Evolutionary conservation across 2,888 invertebrate species (phyloP), one percentile per base, ranked within the genome.

Genomic region (Zaprionus bogoriensis): DNA sequence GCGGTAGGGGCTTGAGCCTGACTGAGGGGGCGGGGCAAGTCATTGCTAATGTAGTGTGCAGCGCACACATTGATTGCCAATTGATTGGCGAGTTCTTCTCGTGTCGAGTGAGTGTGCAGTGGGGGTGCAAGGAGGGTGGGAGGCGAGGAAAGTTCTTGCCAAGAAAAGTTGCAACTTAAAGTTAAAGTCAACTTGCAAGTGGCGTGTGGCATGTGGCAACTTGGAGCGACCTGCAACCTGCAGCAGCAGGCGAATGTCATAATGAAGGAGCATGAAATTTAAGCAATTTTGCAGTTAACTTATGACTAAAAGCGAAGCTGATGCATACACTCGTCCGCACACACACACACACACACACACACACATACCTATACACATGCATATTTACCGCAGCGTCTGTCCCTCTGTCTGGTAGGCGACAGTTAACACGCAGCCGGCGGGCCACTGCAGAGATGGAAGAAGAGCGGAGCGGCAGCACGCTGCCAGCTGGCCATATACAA

Each of bases 1-100:
- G 20, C 19, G 3, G 12, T 4, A 38, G 22, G 1, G 12, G 4
- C 32, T n/a, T n/a, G n/a, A n/a, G n/a, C n/a, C n/a, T n/a, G n/a
- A n/a, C n/a, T n/a, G 45, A 14, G 4, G 19, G 9, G 27, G 5
- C 2, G 20, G n/a, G 20, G 14, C 45, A 28, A 19, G 48, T 65
- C 54, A 64, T 46, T 51, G 71, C 61, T 59, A 68, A 61, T 72
- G 58, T 59, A 46, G 54, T 45, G 60, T 52, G 61, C 66, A 54
- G 55, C n/a, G n/a, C 52, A 47, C 36, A 59, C 66, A 69, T 77
- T 77, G 82, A 80, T 80, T 68, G 82, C 73, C 79, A 75, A 77
- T 79, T 81, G 80, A 81, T 81, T 70, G 74, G 61, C 46, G 22
- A 47, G 25, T 50, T 9, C 7, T 36, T 17, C 32, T 14, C 7